Base-by-base conservation (phyloP, 2,888 invertebrate species). In the Neuroscelio doddi region DNA sequence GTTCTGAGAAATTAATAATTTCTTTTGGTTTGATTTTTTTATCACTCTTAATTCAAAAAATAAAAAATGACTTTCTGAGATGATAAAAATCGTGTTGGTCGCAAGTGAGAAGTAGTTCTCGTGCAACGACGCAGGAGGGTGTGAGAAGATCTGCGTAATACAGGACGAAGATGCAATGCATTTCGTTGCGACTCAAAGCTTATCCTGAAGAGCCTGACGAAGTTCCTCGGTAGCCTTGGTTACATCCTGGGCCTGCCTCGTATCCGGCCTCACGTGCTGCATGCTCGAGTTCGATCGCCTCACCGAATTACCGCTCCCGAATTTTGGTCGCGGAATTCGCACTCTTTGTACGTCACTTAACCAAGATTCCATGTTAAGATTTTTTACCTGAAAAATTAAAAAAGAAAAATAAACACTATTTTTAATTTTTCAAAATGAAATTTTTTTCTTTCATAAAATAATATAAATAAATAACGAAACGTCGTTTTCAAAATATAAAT, bases 281-380 rank as follows among this genome's bases (percentile, higher is more conserved):
- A 91, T 77, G 87, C 81, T 75, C 79, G 85, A 78, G 81, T 87
- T 79, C 80, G 86, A 78, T 81, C 87, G 70, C 72, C 83, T 74
- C 59, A 83, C 80, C n/a, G 82, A 79, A 68, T 82, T 83, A 14
- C 87, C 89, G 72, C 87, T 88, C 45, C 89, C 91, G 79, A 94
- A 93, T 87, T 94, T 94, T 3, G 94, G 94, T 69, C 94, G 88
- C 17, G 94, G 94, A 75, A 94, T 94, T 74, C 92, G 88, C 66
- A 94, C 91, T 72, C 92, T 90, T 84, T 94, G 93, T 42, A 94
- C 92, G 83, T 94, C 93, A 70, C 90, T 90, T 77, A 94, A 85
- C 93, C 94, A 94, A 73, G 92, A 91, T 81, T 94, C 94, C 94
- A 94, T 94, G 17, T n/a, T n/a, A n/a, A n/a, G n/a, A n/a, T n/a